Conservation (phyloP, 2,797 vertebrate genomes). For the Holocentrus rufus region DNA sequence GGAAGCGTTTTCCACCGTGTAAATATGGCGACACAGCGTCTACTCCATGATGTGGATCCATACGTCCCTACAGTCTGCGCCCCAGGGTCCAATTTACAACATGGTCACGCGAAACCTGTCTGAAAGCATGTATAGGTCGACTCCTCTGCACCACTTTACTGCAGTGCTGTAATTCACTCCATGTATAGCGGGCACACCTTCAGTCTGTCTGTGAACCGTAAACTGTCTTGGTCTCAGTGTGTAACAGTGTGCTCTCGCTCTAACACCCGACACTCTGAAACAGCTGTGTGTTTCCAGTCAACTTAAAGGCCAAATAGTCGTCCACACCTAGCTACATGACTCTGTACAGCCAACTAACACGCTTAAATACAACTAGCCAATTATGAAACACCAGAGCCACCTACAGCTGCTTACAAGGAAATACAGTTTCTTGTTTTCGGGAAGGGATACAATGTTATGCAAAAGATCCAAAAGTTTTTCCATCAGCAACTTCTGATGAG, state of each 20-base stretch:
- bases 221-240: neutral
- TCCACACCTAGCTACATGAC: slow-evolving; percentile 20
- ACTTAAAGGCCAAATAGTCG: slow-evolving; percentile 13
- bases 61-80: slow-evolving; percentile 27
- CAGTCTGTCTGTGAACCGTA: neutral
- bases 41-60: slow-evolving; percentile 7
- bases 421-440: slow-evolving; percentile 12
- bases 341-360: neutral
- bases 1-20: slow-evolving; percentile 22
- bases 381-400: slow-evolving; percentile 59
- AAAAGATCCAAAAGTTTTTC: too few species aligned
- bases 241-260: neutral
- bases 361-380: neutral
- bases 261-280: neutral
- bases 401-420: slow-evolving; percentile 55
- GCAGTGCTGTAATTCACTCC: slow-evolving; percentile 20
- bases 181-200: slow-evolving; percentile 22
- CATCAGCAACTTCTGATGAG: neutral
- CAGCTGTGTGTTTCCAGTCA: neutral
- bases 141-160: too few species aligned
- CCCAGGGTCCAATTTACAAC: slow-evolving; percentile 63
- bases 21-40: slow-evolving; percentile 27
- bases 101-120: slow-evolving; percentile 43
- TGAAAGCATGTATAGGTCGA: too few species aligned
- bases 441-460: neutral